Evolutionary conservation across 2,113 vertebrate genomes (phyloP).

Genomic region (Channa argus): DNA sequence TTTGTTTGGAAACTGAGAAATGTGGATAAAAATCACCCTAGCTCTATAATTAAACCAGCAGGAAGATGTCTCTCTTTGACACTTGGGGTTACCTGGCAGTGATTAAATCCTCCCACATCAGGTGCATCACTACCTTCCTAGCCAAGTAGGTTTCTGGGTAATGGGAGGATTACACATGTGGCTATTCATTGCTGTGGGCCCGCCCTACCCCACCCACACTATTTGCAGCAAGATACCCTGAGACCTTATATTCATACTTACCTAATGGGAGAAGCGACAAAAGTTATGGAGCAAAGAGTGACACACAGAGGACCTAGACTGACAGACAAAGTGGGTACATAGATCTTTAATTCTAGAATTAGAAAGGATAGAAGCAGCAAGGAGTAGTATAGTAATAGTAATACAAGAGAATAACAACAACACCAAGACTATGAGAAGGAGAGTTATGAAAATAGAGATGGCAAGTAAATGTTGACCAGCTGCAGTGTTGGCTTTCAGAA

Average conservation of each 20-base stretch:
- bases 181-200: not conserved
- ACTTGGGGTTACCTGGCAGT: constrained; percentile 41
- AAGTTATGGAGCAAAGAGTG: constrained; percentile 9
- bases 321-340: constrained; percentile 8
- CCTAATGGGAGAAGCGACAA: constrained; percentile 25
- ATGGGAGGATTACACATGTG: constrained; percentile 23
- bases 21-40: constrained; percentile 57
- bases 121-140: not conserved
- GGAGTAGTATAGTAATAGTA: not conserved
- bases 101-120: constrained; percentile 53
- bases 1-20: constrained; percentile 38
- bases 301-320: constrained; percentile 21
- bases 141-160: constrained; percentile 36
- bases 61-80: constrained; percentile 29
- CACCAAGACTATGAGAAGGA: not conserved
- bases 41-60: constrained; percentile 74
- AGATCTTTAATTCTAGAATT: constrained; percentile 22
- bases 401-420: not conserved
- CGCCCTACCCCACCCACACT: not conserved
- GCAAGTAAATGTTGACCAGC: constrained; percentile 10
- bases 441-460: not conserved
- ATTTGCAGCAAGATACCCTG: constrained; percentile 23
- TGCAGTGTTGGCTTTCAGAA: constrained; percentile 22
- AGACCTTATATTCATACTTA: constrained; percentile 19
- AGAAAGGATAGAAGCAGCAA: constrained; percentile 2